Evolutionary conservation across 2,797 vertebrate species (phyloP), one percentile per base, ranked within the genome.

Genomic region (Nyctibius grandis): DNA sequence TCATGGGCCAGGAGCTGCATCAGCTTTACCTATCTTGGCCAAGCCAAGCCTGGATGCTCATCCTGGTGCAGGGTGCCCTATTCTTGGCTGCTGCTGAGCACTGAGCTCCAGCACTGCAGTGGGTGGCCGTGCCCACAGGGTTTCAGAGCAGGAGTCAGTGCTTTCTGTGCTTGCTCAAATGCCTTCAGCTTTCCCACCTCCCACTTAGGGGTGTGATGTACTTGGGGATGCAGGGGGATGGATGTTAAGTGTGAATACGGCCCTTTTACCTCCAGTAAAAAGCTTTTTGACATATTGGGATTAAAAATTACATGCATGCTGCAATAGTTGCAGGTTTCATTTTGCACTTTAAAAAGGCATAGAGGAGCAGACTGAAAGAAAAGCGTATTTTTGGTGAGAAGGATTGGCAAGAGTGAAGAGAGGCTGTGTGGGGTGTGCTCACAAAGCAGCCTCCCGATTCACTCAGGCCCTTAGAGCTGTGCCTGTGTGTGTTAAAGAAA

Each of bases 31-130:
- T 14, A 1, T 16, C 28, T 38, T 9, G 23, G 19, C 34, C 40
- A 22, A 9, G 15, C 6, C 63, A 12, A 13, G 23, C 19, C 11
- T 0, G 3, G 25, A 7, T 2, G 8, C 51, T 72, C 1, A 3
- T 5, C 51, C 40, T 38, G 26, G 12, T 42, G 45, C n/a, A 8
- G 31, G 34, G 31, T 11, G 51, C 15, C 13, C 28, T 14, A 6
- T 16, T 26, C 50, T 36, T 1, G 5, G 40, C 70, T 16, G 70
- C 45, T 22, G 50, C 47, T 70, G 51, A 12, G 47, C 50, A 20
- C 28, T 1, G 1, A 44, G 57, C 34, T n/a, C 23, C 63, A n/a
- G 53, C 28, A 18, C 25, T 2, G 0, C 26, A 16, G 11, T 7
- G 17, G 9, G 26, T 26, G 48, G 38, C 60, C 2, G 3, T 5